Evolutionary conservation across 30 jellyfish, hydroid and myxozoan species (phyloP), one percentile per base, ranked within the genome.

Genomic region (Chrysaora quinquecirrha): DNA sequence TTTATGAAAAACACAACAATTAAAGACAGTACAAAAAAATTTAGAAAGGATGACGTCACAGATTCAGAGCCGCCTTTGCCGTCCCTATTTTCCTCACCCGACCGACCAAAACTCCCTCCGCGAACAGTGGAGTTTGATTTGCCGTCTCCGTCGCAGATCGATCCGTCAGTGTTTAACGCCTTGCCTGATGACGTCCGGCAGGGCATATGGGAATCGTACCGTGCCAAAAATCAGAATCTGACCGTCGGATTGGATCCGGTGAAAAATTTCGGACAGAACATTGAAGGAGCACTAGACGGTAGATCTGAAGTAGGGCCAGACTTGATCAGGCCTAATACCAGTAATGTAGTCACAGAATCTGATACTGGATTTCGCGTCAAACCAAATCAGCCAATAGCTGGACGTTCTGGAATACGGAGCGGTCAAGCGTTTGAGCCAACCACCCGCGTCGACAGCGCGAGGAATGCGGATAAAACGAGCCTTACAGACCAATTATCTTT

Each of bases 111-210:
- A 1, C 4, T 19, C 10, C 50, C 61, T 58, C 21, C 14, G 9
- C 78, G 46, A n/a, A 19, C 52, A 2, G 32, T 33, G 2, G 16
- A 22, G 43, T 29, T 34, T 48, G 92, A 72, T 18, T 60, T 90
- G 52, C 87, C 89, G 33, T 88, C 97, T 3, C 83, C 95, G 21
- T 83, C 95, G 28, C 93, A 83, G 49, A 74, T 90, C 43, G 97
- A 90, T 58, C 84, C 85, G 14, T 46, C 78, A 35, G 95, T 82
- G 19, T 75, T 90, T 32, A 56, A 83, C 29, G 89, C 86, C 20
- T 58, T 90, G 30, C 97, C 97, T 2, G 86, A 67, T 9, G 96
- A 90, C 31, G 75, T 90, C 19, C 85, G 77, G 47, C 29, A 49
- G 83, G 61, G 88, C 69, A 64, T 64, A 31, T 1, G 66, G 3